These are phyloP conservation scores for Sebastes dallii DNA, from an alignment of 2,797 vertebrate genomes.

Conservation along the genomic window DNA sequence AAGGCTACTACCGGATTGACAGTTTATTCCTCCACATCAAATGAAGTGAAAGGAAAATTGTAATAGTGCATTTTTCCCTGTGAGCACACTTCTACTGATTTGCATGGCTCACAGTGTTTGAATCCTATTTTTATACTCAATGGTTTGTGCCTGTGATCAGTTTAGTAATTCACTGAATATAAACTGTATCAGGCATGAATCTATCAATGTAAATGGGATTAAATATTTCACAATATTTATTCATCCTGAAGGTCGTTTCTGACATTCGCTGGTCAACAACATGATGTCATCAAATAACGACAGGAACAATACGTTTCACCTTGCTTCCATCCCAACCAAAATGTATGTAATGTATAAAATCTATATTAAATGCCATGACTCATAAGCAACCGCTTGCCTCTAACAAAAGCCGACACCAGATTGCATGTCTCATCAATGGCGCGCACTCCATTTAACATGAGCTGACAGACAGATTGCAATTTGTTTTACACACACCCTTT, in stretches of 20 bases:
- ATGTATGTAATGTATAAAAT: conserved; percentile 60
- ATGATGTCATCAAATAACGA: conserved; percentile 39
- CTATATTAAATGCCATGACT: conserved; percentile 62
- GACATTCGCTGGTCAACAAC: conserved; percentile 28
- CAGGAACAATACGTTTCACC: conserved; percentile 32
- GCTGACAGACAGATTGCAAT: conserved; percentile 77
- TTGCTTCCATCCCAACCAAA: conserved; percentile 43
- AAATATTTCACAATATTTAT: conserved; percentile 34
- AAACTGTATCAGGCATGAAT: conserved; percentile 3
- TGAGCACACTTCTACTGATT: conserved; percentile 37
- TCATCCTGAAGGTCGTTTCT: conserved; percentile 42
- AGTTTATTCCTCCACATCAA: conserved; percentile 44
- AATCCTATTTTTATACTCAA: conserved; percentile 39
- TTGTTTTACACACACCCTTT: conserved; percentile 75
- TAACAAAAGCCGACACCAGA: conserved; percentile 70
- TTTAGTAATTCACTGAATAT: conserved; percentile 33
- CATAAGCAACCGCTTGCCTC: conserved; percentile 40
- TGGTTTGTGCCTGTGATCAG: conserved; percentile 25
- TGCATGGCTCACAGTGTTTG: conserved; percentile 31
- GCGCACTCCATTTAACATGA: conserved; percentile 75
- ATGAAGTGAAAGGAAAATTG: conserved; percentile 36
- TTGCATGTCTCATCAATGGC: conserved; percentile 73
- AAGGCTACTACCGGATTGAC: background rate
- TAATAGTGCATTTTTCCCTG: conserved; percentile 3
- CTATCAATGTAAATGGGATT: conserved; percentile 33